These are phyloP conservation scores for Chironomus tentans DNA, from an alignment of 2,888 invertebrate species.

Conservation along the genomic window DNA sequence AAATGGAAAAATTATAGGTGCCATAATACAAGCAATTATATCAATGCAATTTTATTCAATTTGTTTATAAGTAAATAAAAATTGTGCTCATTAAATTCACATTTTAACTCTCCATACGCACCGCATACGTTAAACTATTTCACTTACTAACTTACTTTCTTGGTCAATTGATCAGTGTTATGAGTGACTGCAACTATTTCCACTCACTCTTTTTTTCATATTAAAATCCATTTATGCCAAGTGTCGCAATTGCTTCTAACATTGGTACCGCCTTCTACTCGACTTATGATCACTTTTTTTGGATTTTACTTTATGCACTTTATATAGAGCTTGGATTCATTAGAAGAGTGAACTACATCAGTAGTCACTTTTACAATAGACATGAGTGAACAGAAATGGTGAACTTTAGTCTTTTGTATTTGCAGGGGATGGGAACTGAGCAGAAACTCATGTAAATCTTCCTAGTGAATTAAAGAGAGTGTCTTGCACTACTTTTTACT, in stretches of 20 bases:
- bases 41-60: not conserved
- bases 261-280: not conserved
- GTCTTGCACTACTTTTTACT: no score
- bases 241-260: not conserved
- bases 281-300: not conserved
- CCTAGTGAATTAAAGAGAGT: no score
- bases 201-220: not conserved
- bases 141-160: not conserved
- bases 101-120: not conserved
- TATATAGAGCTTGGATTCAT: not conserved
- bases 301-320: not conserved
- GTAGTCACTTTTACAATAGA: no score
- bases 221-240: not conserved
- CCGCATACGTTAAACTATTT: not conserved
- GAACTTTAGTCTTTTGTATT: no score
- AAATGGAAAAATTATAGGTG: not conserved
- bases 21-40: not conserved
- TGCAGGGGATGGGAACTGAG: no score
- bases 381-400: no score
- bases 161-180: not conserved
- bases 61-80: not conserved
- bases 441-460: no score
- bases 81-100: not conserved
- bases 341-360: not conserved
- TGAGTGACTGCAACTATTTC: no score